Base-by-base conservation (phyloP, 2,888 invertebrate species). In the Apamea monoglypha region DNA sequence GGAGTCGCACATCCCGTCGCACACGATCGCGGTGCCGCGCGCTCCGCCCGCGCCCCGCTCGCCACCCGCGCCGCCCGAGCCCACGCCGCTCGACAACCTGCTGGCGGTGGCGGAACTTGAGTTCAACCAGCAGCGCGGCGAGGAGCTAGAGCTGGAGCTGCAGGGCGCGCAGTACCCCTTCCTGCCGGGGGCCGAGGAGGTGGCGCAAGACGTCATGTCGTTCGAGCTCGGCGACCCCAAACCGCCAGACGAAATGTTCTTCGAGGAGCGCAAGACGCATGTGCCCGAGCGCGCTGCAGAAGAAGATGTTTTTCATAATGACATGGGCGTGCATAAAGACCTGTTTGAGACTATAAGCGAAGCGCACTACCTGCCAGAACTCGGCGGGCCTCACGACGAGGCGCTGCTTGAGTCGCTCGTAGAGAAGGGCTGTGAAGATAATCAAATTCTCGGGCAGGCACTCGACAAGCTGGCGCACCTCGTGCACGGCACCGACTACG, bases 51-150 rank as follows among this genome's bases (percentile, higher is more conserved):
- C 90, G 89, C 91, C 92, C 85, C 80, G 87, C 86, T 83, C 87
- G 84, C 87, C 88, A 71, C 95, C 92, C 68, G 83, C 89, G 88
- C 91, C 92, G 68, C 91, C 93, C 84, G 96, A 96, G 90, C 96
- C 97, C 76, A 97, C 97, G 91, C 97, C 97, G 90, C 96, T 97
- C 89, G 97, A 97, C 92, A 97, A 97, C 93, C 94, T 97, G 90
- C 96, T 97, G 81, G 97, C 97, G 76, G 97, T 97, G 81, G 97
- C 97, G 83, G 97, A 97, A 94, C 96, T 97, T 75, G 97, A 97
- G 93, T 97, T 97, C 91, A 97, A 97, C 92, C 97, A 97, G 93
- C 97, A 97, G 92, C 94, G 95, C 91, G 92, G 94, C 87, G 93
- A 94, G 81, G 93, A 93, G 88, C 92, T 94, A 87, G 92, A 93